Evolutionary conservation across 1,140 invertebrate species (phyloP), one percentile per base, ranked within the genome.

Genomic region (Microvelia longipes): DNA sequence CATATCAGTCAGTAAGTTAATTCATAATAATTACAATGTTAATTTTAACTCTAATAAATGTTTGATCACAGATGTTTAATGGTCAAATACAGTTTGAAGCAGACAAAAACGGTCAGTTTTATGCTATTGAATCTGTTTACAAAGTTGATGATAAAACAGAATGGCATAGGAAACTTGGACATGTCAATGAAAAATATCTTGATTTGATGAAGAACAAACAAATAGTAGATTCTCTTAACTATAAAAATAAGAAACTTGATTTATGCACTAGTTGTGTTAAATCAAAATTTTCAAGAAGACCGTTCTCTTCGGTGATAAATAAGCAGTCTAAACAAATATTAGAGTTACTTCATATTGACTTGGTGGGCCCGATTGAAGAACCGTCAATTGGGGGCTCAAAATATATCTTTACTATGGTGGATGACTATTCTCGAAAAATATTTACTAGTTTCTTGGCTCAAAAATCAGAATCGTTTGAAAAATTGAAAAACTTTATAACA

Each of bases 401-500:
- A 50, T 50, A 80, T 73, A 78, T 79, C 74, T 71, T 79, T n/a
- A 76, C 76, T 25, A 78, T 79, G 30, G 76, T 76, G 64, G 79
- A 80, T 73, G 77, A 81, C 73, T 80, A 67, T 72, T 77, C 77
- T 15, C 73, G 76, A 19, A 50, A 50, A 50, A 50, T 50, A 50
- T 50, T 50, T 50, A 50, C 75, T 67, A 50, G 5, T 50, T 50
- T 50, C 19, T 50, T 50, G 19, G 19, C 35, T 50, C 70, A 70
- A 29, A 78, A 80, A 71, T 67, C 35, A 71, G 77, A 79, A 68
- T 75, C 76, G 2, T 70, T 75, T 66, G 70, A 75, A 50, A 73
- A 75, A 30, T 74, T 78, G 65, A 75, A 75, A 73, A 28, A 75
- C 15, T 76, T 73, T 71, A 70, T 73, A 65, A 62, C 62, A 25